phyloP scores from a whole-genome alignment of 2,888 invertebrate species.

The Yponomeuta cagnagella region DNA sequence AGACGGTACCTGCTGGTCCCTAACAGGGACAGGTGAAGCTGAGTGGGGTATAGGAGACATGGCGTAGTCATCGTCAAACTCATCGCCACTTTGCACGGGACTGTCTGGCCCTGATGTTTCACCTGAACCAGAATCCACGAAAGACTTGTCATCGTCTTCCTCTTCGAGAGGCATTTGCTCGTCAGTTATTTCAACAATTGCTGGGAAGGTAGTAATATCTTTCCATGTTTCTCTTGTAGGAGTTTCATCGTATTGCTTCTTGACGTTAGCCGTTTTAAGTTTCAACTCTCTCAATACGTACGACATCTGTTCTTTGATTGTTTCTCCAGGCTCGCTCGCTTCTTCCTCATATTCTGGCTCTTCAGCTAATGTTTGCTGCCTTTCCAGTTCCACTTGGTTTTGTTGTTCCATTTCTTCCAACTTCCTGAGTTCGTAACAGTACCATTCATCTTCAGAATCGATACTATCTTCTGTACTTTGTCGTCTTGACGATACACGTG shows the following conservation, averaged over 20 bases:
- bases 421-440: constrained; percentile 90
- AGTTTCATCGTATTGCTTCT: constrained; percentile 58
- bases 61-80: constrained; percentile 80
- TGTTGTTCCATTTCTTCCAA: constrained; percentile 90
- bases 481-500: constrained; percentile 87
- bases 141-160: constrained; percentile 61
- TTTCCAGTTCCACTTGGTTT: constrained; percentile 78
- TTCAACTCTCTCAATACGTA: constrained; percentile 85
- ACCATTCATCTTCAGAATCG: constrained; percentile 95
- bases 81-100: constrained; percentile 84
- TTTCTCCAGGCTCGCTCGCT: constrained; percentile 77
- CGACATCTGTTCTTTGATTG: constrained; percentile 86
- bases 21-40: constrained; percentile 34
- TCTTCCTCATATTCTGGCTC: constrained; percentile 74
- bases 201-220: constrained; percentile 66
- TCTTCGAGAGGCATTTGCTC: constrained; percentile 40
- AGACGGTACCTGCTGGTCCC: constrained; percentile 49
- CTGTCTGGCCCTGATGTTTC: constrained; percentile 93
- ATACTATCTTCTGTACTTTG: constrained; percentile 96
- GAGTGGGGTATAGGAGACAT: constrained; percentile 61
- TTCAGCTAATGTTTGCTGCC: constrained; percentile 77
- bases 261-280: constrained; percentile 77
- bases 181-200: constrained; percentile 58
- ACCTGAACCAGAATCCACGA: constrained; percentile 82
- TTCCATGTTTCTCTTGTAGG: constrained; percentile 60